Evolutionary conservation across 2,888 invertebrate genomes (phyloP).

Genomic region (Chaitophorus viminalis): DNA sequence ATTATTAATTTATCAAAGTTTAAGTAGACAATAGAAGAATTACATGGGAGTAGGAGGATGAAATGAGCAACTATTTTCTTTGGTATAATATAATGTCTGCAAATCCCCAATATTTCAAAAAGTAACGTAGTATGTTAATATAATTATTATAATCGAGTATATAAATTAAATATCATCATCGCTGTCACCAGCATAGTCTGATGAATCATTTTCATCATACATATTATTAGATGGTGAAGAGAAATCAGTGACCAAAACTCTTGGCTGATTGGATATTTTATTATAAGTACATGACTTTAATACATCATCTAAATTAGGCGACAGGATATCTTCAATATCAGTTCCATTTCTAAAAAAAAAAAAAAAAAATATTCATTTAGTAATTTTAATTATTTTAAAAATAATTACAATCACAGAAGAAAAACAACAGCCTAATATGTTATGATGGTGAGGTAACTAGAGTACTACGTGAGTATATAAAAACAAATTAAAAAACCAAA

Average conservation of each 20-base stretch:
- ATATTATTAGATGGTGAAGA: conserved; percentile 49
- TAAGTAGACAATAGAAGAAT: conserved; percentile 40
- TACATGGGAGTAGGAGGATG: conserved; percentile 42
- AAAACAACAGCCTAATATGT: conserved; percentile 18
- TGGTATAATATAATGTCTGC: conserved; percentile 59
- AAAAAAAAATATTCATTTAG: too few species aligned
- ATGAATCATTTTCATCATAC: conserved; percentile 64
- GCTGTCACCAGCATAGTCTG: conserved; percentile 65
- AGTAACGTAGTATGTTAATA: conserved; percentile 32
- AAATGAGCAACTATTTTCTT: conserved; percentile 60
- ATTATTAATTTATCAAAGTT: conserved; percentile 12
- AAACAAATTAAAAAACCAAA: background rate
- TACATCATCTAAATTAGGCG: conserved; percentile 76
- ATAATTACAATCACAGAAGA: conserved; percentile 10
- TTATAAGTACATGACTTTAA: conserved; percentile 67
- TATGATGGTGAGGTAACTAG: conserved; percentile 24
- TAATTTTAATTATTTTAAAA: background rate
- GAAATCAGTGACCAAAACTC: conserved; percentile 64
- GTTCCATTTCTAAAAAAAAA: conserved; percentile 47
- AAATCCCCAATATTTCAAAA: conserved; percentile 43
- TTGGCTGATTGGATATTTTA: conserved; percentile 64
- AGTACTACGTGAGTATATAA: conserved; percentile 43
- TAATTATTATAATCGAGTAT: conserved; percentile 9
- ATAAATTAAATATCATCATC: conserved; percentile 63
- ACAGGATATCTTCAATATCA: conserved; percentile 73